Conservation (phyloP, 2,113 vertebrate species). For the Mustelus asterias region DNA sequence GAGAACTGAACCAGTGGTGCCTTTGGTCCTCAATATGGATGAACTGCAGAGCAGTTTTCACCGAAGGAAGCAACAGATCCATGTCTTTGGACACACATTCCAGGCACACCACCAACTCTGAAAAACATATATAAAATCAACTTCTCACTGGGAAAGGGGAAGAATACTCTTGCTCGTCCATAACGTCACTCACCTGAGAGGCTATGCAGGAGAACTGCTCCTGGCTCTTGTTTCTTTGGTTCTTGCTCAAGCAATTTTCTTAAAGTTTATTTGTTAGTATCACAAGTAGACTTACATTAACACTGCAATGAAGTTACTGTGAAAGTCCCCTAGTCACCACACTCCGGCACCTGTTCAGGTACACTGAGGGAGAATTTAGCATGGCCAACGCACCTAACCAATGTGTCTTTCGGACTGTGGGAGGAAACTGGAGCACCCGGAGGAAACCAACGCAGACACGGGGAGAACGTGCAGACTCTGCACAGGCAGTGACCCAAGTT, state of each 20-base stretch:
- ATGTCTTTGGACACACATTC: background rate
- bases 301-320: too few relatives aligned
- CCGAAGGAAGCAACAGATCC: background rate
- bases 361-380: too few relatives aligned
- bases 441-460: too few relatives aligned
- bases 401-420: too few relatives aligned
- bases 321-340: too few relatives aligned
- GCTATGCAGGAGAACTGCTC: background rate
- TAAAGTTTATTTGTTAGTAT: too few relatives aligned
- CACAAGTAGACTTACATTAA: too few relatives aligned
- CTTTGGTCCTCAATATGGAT: background rate
- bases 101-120: background rate
- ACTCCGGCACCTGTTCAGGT: too few relatives aligned
- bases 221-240: background rate
- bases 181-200: background rate
- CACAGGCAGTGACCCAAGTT: too few relatives aligned
- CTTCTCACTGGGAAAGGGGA: background rate
- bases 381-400: too few relatives aligned
- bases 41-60: background rate
- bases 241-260: background rate
- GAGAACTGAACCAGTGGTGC: background rate
- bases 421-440: too few relatives aligned
- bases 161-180: background rate
- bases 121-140: background rate
- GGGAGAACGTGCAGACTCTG: too few relatives aligned